phyloP scores from a whole-genome alignment of 2,797 vertebrate genomes.

The Glossophaga mutica region DNA sequence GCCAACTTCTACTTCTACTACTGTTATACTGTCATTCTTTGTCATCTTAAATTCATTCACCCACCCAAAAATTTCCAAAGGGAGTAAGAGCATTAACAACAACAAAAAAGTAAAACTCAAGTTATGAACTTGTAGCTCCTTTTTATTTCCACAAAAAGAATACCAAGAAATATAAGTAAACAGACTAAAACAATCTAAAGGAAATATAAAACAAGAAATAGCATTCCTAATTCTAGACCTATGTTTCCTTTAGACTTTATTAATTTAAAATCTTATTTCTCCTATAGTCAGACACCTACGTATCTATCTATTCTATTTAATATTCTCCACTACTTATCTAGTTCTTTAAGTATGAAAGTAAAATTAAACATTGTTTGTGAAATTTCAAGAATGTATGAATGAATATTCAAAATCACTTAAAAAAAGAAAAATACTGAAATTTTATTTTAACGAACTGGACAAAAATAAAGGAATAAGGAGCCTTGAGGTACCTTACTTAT shows the following conservation, averaged over 20 bases:
- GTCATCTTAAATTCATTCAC: constrained; percentile 28
- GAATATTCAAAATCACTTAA: constrained; percentile 15
- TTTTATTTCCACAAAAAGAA: constrained; percentile 73
- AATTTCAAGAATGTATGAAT: constrained; percentile 34
- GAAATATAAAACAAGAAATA: constrained; percentile 78
- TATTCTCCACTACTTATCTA: constrained; percentile 13
- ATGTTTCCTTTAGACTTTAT: constrained; percentile 49
- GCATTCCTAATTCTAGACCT: constrained; percentile 77
- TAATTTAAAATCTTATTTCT: constrained; percentile 32
- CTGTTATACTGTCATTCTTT: constrained; percentile 32
- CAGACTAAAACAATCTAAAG: constrained; percentile 71
- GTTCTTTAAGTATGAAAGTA: constrained; percentile 24
- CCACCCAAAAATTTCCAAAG: constrained; percentile 27
- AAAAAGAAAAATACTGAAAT: not conserved
- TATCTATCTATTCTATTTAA: constrained; percentile 45
- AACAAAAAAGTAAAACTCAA: not conserved
- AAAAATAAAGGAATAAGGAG: constrained; percentile 38
- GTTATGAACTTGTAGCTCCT: not conserved
- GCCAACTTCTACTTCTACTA: constrained; percentile 26
- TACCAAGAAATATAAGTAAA: constrained; percentile 49
- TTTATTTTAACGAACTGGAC: constrained; percentile 25
- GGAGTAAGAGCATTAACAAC: constrained; percentile 15
- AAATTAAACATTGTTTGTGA: constrained; percentile 21
- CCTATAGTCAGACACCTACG: constrained; percentile 20
- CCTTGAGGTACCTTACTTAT: not conserved